A percentile compares a stretch with the other conserved stretches of the same genome.
These are phyloP conservation scores for Sphaerophoria taeniata DNA, from an alignment of 2,888 invertebrate species.

Conservation along the genomic window DNA sequence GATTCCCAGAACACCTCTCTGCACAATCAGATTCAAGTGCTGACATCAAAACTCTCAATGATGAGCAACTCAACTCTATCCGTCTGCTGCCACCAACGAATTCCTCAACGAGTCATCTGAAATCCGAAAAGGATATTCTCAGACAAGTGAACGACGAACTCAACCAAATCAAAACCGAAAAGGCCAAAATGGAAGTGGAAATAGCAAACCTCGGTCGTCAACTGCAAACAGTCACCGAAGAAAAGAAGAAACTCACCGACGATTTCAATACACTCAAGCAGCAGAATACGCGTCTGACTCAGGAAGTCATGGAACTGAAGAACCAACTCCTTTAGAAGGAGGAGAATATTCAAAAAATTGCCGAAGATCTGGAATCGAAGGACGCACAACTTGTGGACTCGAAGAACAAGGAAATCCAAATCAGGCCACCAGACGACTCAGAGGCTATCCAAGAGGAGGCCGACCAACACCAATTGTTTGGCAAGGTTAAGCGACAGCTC, in stretches of 20 bases:
- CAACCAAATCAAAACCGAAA: constrained; percentile 86
- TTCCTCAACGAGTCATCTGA: constrained; percentile 84
- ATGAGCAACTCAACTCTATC: constrained; percentile 76
- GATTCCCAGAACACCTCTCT: constrained; percentile 91
- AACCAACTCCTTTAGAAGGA: constrained; percentile 85
- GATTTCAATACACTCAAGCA: constrained; percentile 86
- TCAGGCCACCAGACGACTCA: constrained; percentile 84
- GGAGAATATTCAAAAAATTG: constrained; percentile 86
- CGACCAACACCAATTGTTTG: constrained; percentile 87
- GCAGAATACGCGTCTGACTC: constrained; percentile 85
- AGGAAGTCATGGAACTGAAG: constrained; percentile 87
- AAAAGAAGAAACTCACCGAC: constrained; percentile 87
- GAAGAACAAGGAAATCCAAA: constrained; percentile 88
- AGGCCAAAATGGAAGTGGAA: constrained; percentile 88
- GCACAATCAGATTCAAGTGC: constrained; percentile 93
- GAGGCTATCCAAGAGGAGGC: constrained; percentile 80
- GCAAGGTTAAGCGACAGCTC: constrained; percentile 82
- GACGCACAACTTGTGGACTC: constrained; percentile 88
- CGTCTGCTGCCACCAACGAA: constrained; percentile 78
- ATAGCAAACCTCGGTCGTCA: constrained; percentile 85
- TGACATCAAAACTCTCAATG: constrained; percentile 88
- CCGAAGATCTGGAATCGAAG: constrained; percentile 87
- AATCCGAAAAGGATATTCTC: constrained; percentile 88
- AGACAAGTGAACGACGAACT: constrained; percentile 88
- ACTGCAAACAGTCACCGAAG: constrained; percentile 85